Conservation (phyloP, 2,888 invertebrate genomes). For the Athalia rosae region DNA sequence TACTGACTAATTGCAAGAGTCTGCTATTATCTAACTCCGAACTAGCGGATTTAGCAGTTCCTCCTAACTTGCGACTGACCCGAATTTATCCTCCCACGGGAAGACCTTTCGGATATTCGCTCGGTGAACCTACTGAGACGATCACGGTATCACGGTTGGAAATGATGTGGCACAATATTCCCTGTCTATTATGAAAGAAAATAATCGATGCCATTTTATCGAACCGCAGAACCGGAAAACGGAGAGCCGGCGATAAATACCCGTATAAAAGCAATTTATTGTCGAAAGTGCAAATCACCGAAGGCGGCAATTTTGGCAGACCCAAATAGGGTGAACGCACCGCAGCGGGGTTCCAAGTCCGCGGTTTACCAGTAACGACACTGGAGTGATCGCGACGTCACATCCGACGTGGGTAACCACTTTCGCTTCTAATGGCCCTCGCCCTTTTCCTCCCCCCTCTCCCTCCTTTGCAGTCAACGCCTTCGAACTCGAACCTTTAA, state of each 20-base stretch:
- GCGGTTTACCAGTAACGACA: constrained; percentile 25
- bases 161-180: too few species aligned
- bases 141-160: too few species aligned
- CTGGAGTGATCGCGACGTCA: constrained; percentile 27
- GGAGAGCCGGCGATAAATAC: not conserved
- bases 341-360: constrained; percentile 2
- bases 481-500: constrained; percentile 16
- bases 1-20: too few species aligned
- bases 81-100: too few species aligned
- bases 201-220: too few species aligned
- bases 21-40: too few species aligned
- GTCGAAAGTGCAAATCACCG: constrained; percentile 8
- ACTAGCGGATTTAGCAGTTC: too few species aligned
- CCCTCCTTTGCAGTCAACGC: not conserved
- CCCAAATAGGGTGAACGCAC: not conserved
- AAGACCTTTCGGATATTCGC: too few species aligned
- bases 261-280: constrained; percentile 1
- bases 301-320: constrained; percentile 10
- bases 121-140: too few species aligned
- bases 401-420: constrained; percentile 37
- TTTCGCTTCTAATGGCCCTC: constrained; percentile 28
- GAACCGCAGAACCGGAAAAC: not conserved
- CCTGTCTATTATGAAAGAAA: too few species aligned
- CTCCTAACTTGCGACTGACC: too few species aligned
- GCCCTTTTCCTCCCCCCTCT: not conserved